Evolutionary conservation across 2,797 vertebrate genomes (phyloP).

Genomic region (Onychomys arenicola): DNA sequence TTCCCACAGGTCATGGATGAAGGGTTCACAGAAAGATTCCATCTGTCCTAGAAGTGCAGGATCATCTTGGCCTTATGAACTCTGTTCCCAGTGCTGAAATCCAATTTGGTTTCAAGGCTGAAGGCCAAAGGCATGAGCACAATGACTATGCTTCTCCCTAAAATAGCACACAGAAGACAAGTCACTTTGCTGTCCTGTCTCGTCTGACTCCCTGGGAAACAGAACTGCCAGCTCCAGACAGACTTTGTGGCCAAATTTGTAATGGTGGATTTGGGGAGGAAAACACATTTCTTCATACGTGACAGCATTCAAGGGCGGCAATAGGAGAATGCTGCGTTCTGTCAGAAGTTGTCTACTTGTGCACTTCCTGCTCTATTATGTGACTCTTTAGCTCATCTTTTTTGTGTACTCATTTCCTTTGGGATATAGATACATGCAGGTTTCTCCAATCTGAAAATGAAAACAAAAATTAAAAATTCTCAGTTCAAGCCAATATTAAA

Average conservation of each 20-base stretch:
- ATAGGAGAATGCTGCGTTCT: neutral
- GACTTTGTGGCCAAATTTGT: neutral
- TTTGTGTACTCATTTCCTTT: neutral
- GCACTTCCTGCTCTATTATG: neutral
- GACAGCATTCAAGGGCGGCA: neutral
- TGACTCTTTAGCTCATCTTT: neutral
- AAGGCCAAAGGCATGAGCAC: neutral
- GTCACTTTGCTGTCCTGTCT: neutral
- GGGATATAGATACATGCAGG: neutral
- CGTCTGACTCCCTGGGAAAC: slow-evolving; percentile 19
- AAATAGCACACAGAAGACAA: neutral
- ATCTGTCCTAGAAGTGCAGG: neutral
- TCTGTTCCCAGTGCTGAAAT: neutral
- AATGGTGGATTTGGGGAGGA: neutral
- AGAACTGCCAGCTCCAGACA: neutral
- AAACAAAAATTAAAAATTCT: slow-evolving; percentile 10
- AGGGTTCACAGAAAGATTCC: neutral
- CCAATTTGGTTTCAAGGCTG: neutral
- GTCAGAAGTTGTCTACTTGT: neutral
- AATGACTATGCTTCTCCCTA: neutral
- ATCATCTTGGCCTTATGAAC: neutral
- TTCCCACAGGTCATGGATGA: neutral
- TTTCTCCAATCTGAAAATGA: slow-evolving; percentile 19
- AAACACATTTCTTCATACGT: neutral
- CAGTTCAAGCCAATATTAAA: neutral